These are phyloP conservation scores for Acrobasis repandana DNA, from an alignment of 2,888 invertebrate species.

Conservation along the genomic window DNA sequence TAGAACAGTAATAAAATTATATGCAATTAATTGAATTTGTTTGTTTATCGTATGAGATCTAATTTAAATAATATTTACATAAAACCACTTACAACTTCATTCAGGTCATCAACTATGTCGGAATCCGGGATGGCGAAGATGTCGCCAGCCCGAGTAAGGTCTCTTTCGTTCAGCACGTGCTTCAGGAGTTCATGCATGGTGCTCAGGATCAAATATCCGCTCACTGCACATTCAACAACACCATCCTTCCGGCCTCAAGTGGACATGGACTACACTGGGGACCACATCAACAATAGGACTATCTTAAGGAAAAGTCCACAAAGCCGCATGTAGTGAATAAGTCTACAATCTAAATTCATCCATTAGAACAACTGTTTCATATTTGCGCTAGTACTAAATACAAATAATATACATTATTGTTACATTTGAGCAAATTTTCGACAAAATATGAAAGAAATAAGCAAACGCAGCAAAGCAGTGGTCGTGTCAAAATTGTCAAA, in stretches of 20 bases:
- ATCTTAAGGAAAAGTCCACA: constrained; percentile 5
- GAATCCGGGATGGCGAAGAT: constrained; percentile 94
- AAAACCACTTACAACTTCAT: constrained; percentile 87
- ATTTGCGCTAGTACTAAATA: constrained; percentile 28
- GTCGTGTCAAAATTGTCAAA: constrained; percentile 12
- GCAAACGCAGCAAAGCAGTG: constrained; percentile 2
- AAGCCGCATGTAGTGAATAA: neutral
- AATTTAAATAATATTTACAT: constrained; percentile 31
- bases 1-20: neutral
- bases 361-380: constrained; percentile 30
- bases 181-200: constrained; percentile 96
- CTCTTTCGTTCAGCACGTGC: constrained; percentile 94
- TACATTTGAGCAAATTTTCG: constrained; percentile 38
- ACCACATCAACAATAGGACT: constrained; percentile 48
- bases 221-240: constrained; percentile 38
- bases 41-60: neutral
- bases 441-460: neutral
- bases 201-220: constrained; percentile 22
- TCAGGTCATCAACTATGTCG: constrained; percentile 92
- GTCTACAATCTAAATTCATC: neutral
- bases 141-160: constrained; percentile 95
- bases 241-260: constrained; percentile 22
- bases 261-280: constrained; percentile 34
- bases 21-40: neutral
- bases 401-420: constrained; percentile 41